Base-by-base conservation (phyloP, 2,113 vertebrate genomes). In the sheep (Ovis aries) region DNA sequence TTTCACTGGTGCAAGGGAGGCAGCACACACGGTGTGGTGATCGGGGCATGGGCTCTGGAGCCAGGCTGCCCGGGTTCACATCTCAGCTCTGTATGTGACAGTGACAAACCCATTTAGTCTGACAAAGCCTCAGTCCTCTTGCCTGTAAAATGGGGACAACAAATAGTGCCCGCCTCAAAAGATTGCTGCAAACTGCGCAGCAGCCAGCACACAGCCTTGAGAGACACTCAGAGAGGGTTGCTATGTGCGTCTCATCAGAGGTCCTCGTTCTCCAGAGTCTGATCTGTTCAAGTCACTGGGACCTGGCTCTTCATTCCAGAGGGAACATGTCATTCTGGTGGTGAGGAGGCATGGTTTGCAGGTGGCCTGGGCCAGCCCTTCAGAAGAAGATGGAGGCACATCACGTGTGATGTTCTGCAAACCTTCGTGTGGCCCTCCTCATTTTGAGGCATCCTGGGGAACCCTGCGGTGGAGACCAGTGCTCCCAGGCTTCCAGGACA, bases 1-100 rank as follows among this genome's bases (percentile, higher is more conserved):
- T 29, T 29, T 93, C 33, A 17, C 59, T 27, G 19, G 67, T 12
- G 36, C 7, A 14, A 48, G 19, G 33, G 5, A 85, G 59, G 55
- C 19, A 80, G 45, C 15, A 71, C 15, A 45, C 1, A 74, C 0
- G 3, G 4, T 16, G 48, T 0, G 19, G 62, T 7, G 27, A 40
- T 45, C n/a, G 43, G 57, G 74, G 43, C 48, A 2, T 27, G 50
- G 43, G 36, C 45, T 62, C 36, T 33, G 50, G 90, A 40, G 27
- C 45, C 25, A 74, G 64, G 10, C 27, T 83, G 57, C 6, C 17
- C 3, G 2, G 21, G 11, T 33, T 80, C 95, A 78, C 17, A 19
- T 40, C 78, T 7, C 27, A 62, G 10, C 11, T 92, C 55, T 45
- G n/a, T 14, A 6, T 62, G 17, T 36, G 67, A 45, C 17, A 1